Evolutionary conservation across 2,888 invertebrate genomes (phyloP).

Genomic region (Rhagonycha fulva): DNA sequence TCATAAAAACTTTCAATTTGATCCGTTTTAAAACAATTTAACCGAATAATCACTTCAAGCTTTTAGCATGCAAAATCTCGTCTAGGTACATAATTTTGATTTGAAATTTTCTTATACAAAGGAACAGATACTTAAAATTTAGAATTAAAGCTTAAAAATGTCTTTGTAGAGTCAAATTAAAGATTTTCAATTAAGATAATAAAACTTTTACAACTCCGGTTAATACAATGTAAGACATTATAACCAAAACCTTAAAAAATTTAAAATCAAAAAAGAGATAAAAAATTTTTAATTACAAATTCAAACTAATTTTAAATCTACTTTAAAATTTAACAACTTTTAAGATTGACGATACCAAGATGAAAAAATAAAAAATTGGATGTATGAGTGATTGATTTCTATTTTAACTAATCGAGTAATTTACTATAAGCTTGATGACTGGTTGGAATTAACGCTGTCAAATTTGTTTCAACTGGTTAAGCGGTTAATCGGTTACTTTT

Average conservation of each 20-base stretch:
- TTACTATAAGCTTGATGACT: neutral
- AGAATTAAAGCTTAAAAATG: neutral
- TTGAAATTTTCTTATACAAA: neutral
- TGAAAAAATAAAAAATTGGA: neutral
- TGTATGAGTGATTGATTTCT: neutral
- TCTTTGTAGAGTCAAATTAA: neutral
- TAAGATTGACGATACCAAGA: neutral
- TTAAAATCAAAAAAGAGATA: neutral
- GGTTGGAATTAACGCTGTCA: neutral
- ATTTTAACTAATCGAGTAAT: neutral
- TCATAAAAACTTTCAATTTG: neutral
- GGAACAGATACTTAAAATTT: neutral
- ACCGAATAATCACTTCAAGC: neutral
- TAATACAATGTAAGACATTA: neutral
- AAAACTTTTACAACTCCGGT: neutral
- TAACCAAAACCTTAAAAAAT: neutral
- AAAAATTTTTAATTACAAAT: neutral
- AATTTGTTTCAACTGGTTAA: neutral
- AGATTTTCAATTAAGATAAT: slow-evolving; percentile 3
- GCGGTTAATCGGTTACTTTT: neutral
- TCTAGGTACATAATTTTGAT: neutral
- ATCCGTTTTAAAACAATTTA: neutral
- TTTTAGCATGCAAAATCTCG: neutral
- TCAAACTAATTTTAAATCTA: neutral
- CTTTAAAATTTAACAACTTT: neutral